These are phyloP conservation scores for Nycticorax nycticorax DNA, from an alignment of 2,113 vertebrate species.

Conservation along the genomic window DNA sequence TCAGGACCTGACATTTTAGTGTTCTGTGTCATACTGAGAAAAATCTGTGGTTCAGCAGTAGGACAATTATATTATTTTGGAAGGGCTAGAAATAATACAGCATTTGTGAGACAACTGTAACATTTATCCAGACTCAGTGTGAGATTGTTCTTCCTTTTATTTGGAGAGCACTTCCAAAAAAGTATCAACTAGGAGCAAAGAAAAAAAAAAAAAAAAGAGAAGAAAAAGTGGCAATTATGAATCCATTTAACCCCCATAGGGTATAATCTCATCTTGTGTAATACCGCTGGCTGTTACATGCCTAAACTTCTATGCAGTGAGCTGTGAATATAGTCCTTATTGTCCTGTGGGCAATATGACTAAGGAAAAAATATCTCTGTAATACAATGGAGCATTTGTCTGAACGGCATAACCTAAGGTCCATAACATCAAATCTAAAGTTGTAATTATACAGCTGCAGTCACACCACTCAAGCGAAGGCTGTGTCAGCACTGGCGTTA, in stretches of 20 bases:
- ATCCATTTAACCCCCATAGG: constrained; percentile 28
- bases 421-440: constrained; percentile 35
- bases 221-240: constrained; percentile 30
- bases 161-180: constrained; percentile 51
- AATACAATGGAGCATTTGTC: constrained; percentile 25
- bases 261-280: constrained; percentile 22
- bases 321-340: constrained; percentile 11
- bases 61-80: constrained; percentile 57
- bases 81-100: constrained; percentile 58
- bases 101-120: constrained; percentile 61
- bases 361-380: constrained; percentile 16
- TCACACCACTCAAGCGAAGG: constrained; percentile 35
- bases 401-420: constrained; percentile 2
- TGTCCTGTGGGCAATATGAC: constrained; percentile 14
- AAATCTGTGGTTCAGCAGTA: constrained; percentile 71
- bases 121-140: constrained; percentile 52
- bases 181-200: constrained; percentile 40
- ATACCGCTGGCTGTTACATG: background rate
- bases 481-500: constrained; percentile 36
- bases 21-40: constrained; percentile 74
- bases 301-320: background rate
- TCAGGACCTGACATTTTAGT: constrained; percentile 75
- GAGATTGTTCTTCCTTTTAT: constrained; percentile 61
- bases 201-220: background rate
- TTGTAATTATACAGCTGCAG: constrained; percentile 61